Conservation (phyloP, 2,113 vertebrate species). For the Grammomys surdaster region DNA sequence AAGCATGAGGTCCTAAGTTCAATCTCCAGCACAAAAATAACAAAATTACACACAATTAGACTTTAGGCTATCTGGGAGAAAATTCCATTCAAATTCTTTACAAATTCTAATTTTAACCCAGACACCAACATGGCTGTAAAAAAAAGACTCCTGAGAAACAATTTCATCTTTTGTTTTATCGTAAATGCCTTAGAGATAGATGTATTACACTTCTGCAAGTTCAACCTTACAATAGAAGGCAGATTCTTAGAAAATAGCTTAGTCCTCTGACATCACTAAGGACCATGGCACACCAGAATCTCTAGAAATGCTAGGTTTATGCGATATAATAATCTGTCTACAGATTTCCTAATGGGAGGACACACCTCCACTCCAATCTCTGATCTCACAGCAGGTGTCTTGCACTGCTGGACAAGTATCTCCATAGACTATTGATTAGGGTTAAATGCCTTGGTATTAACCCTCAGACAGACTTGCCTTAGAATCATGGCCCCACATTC, state of each 20-base stretch:
- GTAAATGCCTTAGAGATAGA: not conserved
- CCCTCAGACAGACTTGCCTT: not conserved
- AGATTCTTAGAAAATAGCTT: constrained; percentile 29
- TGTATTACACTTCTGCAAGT: not conserved
- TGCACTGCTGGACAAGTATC: not conserved
- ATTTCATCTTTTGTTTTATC: not conserved
- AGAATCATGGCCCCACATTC: not conserved
- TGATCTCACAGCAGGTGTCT: not conserved
- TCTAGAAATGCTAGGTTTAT: not conserved
- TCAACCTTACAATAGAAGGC: not conserved
- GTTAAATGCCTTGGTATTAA: not conserved
- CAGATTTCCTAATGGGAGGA: not conserved
- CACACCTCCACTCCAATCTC: not conserved
- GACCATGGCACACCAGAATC: not conserved
- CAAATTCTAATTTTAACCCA: constrained; percentile 52
- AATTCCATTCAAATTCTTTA: constrained; percentile 17
- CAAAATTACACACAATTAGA: not conserved
- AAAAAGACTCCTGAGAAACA: not conserved
- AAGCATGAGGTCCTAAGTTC: not conserved
- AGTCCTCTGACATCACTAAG: not conserved
- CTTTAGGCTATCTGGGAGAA: not conserved
- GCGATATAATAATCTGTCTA: not conserved
- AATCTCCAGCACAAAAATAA: not conserved
- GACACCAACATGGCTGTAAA: not conserved
- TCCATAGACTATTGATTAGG: not conserved